Conservation (phyloP, 2,113 vertebrate species). For the Plectropomus leopardus region DNA sequence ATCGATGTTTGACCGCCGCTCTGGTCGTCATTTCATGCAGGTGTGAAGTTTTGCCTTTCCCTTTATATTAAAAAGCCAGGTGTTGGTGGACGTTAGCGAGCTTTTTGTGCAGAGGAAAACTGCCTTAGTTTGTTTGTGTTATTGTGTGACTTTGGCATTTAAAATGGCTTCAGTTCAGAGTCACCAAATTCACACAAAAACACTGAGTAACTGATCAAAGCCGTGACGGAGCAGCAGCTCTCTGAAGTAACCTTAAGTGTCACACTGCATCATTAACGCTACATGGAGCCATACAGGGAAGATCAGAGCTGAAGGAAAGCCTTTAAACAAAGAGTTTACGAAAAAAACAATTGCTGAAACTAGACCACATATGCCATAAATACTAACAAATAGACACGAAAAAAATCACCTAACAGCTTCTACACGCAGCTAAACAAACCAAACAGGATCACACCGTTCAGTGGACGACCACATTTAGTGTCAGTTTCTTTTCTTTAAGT, state of each 20-base stretch:
- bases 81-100: too few relatives aligned
- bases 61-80: too few relatives aligned
- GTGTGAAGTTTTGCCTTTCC: too few relatives aligned
- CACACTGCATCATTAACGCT: not conserved
- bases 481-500: not conserved
- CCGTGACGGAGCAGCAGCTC: too few relatives aligned
- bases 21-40: too few relatives aligned
- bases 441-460: not conserved
- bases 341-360: not conserved
- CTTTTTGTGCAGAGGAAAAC: too few relatives aligned
- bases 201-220: too few relatives aligned
- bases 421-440: not conserved
- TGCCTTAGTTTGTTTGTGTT: too few relatives aligned
- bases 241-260: not conserved
- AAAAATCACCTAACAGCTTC: not conserved
- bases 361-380: not conserved
- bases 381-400: not conserved
- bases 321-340: not conserved
- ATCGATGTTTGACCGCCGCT: too few relatives aligned
- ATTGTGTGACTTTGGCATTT: too few relatives aligned
- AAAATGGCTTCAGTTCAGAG: too few relatives aligned
- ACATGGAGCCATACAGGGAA: not conserved
- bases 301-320: not conserved
- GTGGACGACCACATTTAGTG: not conserved
- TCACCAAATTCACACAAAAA: too few relatives aligned